Percentiles rank a stretch among this genome's conserved stretches.
Conservation (phyloP, 2,888 invertebrate species). For the Eupithecia abbreviata region DNA sequence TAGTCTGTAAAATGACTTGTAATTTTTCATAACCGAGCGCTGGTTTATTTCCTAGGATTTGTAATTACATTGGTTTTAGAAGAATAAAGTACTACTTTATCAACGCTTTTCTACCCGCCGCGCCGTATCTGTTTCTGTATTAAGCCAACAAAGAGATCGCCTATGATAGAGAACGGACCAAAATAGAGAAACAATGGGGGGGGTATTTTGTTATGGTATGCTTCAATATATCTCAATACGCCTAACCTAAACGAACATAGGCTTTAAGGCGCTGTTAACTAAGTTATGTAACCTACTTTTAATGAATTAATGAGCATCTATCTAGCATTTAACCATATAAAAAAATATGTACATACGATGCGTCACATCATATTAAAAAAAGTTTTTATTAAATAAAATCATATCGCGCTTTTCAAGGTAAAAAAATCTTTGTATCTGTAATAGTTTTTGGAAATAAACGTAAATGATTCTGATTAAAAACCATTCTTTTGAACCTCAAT, state of each 20-base stretch:
- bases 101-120: background rate
- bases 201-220: background rate
- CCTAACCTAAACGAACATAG: no score
- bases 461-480: no score
- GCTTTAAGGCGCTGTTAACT: no score
- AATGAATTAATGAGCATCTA: no score
- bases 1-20: conserved; percentile 39
- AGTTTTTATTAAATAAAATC: no score
- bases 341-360: no score
- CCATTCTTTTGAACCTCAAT: background rate
- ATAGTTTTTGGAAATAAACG: no score
- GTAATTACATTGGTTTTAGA: conserved; percentile 25
- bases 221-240: background rate
- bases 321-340: no score
- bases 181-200: background rate
- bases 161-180: background rate
- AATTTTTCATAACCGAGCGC: conserved; percentile 35
- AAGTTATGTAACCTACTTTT: no score
- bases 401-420: no score
- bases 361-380: no score
- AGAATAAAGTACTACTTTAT: conserved; percentile 6
- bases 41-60: conserved; percentile 27
- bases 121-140: background rate
- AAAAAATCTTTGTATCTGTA: no score
- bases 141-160: background rate